A percentile compares a stretch with the other conserved stretches of the same genome.
These are phyloP conservation scores for Pinna nobilis DNA, from an alignment of 1,140 invertebrate species.

Conservation along the genomic window DNA sequence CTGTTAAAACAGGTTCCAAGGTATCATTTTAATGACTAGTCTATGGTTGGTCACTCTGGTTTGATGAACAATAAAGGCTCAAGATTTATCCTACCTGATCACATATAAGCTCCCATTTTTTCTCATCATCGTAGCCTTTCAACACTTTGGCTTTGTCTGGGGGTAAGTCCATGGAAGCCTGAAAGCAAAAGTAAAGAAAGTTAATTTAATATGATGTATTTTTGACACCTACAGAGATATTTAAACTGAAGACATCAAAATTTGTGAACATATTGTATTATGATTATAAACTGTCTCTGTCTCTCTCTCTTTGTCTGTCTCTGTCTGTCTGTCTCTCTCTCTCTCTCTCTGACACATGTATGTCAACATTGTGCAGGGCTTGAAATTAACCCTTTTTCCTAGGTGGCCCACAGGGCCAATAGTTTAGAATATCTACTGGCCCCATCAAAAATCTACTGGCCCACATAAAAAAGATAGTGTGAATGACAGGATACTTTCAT, in stretches of 20 bases:
- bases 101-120: constrained; percentile 99
- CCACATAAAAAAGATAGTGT: no score
- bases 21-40: no score
- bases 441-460: no score
- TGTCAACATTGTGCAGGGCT: background rate
- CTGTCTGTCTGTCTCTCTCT: background rate
- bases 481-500: no score
- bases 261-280: background rate
- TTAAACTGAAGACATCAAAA: background rate
- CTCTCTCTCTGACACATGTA: background rate
- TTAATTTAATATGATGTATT: background rate
- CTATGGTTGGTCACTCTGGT: no score
- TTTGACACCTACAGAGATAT: background rate
- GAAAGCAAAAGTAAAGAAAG: constrained; percentile 40
- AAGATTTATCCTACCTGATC: no score
- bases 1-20: no score
- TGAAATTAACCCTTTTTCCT: no score
- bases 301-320: background rate
- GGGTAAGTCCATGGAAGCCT: constrained; percentile 92
- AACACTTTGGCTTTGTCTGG: constrained; percentile 98
- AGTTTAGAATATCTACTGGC: no score
- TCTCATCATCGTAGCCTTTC: constrained; percentile 97
- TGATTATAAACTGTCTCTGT: background rate
- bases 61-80: no score
- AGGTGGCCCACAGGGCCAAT: no score